Conservation (phyloP, 2,113 vertebrate genomes). For the Cyrtonyx montezumae region DNA sequence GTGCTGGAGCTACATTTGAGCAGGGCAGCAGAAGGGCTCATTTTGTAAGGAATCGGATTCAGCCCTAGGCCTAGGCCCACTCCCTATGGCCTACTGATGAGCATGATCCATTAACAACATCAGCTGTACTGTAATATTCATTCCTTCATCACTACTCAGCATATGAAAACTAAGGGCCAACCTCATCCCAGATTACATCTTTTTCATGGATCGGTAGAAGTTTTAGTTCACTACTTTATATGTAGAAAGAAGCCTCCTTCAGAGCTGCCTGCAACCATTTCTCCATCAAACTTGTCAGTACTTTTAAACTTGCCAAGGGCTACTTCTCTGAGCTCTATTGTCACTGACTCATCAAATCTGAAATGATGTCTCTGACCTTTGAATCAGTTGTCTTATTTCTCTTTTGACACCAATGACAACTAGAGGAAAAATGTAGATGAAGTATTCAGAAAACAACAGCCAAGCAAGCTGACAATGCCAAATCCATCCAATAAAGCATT, state of each 20-base stretch:
- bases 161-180: neutral
- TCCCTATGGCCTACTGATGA: neutral
- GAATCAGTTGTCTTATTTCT: slow-evolving; percentile 59
- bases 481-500: slow-evolving; percentile 19
- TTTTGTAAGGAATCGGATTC: neutral
- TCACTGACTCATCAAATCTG: slow-evolving; percentile 65
- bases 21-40: neutral
- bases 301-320: slow-evolving; percentile 17
- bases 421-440: slow-evolving; percentile 41
- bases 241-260: neutral
- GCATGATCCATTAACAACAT: neutral
- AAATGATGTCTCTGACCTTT: slow-evolving; percentile 67
- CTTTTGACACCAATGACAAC: slow-evolving; percentile 64
- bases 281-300: slow-evolving; percentile 3
- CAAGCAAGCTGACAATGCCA: slow-evolving; percentile 41
- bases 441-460: slow-evolving; percentile 41
- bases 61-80: fast-evolving
- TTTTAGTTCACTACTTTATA: neutral
- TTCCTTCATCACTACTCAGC: neutral
- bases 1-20: neutral
- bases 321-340: slow-evolving; percentile 25
- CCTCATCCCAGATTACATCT: neutral
- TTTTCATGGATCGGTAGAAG: neutral
- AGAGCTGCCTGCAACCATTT: neutral
- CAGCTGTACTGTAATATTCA: neutral